A percentile compares a stretch with the other conserved stretches of the same genome.
Evolutionary conservation across 2,113 vertebrate genomes (phyloP).

Genomic region (Reinhardtius hippoglossoides): DNA sequence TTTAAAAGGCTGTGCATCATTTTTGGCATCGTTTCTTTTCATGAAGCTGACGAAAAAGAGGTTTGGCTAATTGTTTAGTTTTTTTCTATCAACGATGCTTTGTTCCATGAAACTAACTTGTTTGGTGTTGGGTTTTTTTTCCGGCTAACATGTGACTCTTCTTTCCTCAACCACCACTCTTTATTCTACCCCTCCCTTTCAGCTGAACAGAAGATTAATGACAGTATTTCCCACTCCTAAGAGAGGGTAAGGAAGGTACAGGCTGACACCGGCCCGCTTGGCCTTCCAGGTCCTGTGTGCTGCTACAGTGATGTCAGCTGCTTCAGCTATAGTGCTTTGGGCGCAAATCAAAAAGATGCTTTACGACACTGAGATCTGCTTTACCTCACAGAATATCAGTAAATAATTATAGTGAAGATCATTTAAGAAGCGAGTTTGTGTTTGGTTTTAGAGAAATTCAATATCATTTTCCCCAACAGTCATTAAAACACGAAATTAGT

Average conservation of each 20-base stretch:
- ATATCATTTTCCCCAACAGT: neutral
- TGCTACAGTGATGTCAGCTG: conserved; percentile 75
- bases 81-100: conserved; percentile 44
- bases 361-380: conserved; percentile 31
- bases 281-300: conserved; percentile 73
- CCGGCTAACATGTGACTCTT: conserved; percentile 78
- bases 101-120: conserved; percentile 75
- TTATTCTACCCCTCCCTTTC: conserved; percentile 69
- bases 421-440: neutral
- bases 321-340: conserved; percentile 73
- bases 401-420: neutral
- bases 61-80: conserved; percentile 70
- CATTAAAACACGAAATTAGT: neutral
- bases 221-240: conserved; percentile 81
- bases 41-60: conserved; percentile 60
- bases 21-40: conserved; percentile 11
- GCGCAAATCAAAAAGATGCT: conserved; percentile 35
- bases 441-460: neutral
- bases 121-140: conserved; percentile 72
- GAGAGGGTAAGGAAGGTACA: conserved; percentile 82
- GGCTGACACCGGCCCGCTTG: conserved; percentile 66
- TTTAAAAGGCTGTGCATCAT: conserved; percentile 39
- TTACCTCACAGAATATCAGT: neutral
- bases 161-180: conserved; percentile 74
- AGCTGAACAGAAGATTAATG: conserved; percentile 83